Conservation (phyloP, 2,888 invertebrate genomes). For the Eumacrocentrus americanus region DNA sequence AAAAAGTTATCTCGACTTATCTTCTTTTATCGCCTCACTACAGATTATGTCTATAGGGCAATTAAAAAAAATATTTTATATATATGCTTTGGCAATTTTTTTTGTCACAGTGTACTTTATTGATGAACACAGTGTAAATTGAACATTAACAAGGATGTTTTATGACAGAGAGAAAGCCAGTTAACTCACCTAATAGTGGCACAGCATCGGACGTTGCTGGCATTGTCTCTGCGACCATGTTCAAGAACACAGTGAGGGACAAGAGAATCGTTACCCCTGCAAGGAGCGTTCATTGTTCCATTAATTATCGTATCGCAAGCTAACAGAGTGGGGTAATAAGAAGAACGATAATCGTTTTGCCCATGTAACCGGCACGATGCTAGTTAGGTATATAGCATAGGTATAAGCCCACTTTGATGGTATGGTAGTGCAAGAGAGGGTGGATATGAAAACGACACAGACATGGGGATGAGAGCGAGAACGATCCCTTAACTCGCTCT, state of each 20-base stretch:
- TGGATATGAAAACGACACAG: neutral
- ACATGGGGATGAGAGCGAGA: neutral
- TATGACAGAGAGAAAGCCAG: conserved; percentile 6
- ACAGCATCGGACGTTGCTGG: conserved; percentile 96
- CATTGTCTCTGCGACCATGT: conserved; percentile 99
- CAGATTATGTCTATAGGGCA: too few relatives aligned
- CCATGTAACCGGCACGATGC: neutral
- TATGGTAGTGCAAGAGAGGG: neutral
- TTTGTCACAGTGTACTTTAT: too few relatives aligned
- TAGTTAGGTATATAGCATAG: neutral
- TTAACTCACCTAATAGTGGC: conserved; percentile 75
- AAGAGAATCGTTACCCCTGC: conserved; percentile 95
- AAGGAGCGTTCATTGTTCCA: conserved; percentile 51
- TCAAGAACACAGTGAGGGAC: conserved; percentile 96
- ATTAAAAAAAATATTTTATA: too few relatives aligned
- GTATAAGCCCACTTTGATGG: neutral
- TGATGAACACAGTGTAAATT: neutral
- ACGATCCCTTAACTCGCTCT: conserved; percentile 2
- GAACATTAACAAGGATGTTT: neutral
- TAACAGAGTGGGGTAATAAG: conserved; percentile 20
- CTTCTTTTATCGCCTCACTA: too few relatives aligned
- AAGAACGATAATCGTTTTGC: conserved; percentile 27
- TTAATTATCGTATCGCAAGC: conserved; percentile 39
- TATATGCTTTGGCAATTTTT: too few relatives aligned
- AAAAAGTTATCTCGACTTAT: too few relatives aligned